These are phyloP conservation scores for Percina caprodes DNA, from an alignment of 2,113 vertebrate genomes.

Conservation along the genomic window DNA sequence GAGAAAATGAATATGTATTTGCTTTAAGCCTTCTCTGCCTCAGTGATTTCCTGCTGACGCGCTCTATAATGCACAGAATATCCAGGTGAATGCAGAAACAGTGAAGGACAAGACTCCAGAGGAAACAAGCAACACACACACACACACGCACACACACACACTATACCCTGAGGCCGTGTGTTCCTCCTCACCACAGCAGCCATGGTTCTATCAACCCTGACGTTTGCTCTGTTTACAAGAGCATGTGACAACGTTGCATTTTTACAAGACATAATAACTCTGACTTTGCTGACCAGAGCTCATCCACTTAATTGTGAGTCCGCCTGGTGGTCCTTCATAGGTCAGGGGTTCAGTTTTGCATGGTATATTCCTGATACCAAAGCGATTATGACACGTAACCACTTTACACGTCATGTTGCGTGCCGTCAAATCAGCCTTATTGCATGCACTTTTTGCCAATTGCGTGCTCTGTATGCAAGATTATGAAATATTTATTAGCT, in stretches of 20 bases:
- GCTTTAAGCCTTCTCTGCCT: slow-evolving; percentile 68
- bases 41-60: slow-evolving; percentile 74
- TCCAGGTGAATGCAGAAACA: slow-evolving; percentile 72
- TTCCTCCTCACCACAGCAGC: slow-evolving; percentile 60
- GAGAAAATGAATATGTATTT: slow-evolving; percentile 77
- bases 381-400: slow-evolving; percentile 30
- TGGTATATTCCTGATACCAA: slow-evolving; percentile 3
- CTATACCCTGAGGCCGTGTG: slow-evolving; percentile 59
- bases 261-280: slow-evolving; percentile 54
- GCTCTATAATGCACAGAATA: slow-evolving; percentile 48
- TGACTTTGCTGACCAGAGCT: slow-evolving; percentile 40
- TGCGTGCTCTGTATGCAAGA: slow-evolving; percentile 19
- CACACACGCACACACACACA: slow-evolving; percentile 28
- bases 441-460: slow-evolving; percentile 5
- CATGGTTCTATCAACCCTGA: slow-evolving; percentile 46
- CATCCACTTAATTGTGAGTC: slow-evolving; percentile 28
- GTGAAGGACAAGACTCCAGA: slow-evolving; percentile 74
- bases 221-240: slow-evolving; percentile 60
- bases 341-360: not conserved
- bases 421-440: slow-evolving; percentile 32
- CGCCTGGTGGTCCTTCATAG: slow-evolving; percentile 3
- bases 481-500: slow-evolving; percentile 42
- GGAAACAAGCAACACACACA: slow-evolving; percentile 36
- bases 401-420: slow-evolving; percentile 32
- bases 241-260: slow-evolving; percentile 46